Evolutionary conservation across 2,888 invertebrate genomes (phyloP), one percentile per base, ranked within the genome.

Genomic region (Temnothorax ravouxi): DNA sequence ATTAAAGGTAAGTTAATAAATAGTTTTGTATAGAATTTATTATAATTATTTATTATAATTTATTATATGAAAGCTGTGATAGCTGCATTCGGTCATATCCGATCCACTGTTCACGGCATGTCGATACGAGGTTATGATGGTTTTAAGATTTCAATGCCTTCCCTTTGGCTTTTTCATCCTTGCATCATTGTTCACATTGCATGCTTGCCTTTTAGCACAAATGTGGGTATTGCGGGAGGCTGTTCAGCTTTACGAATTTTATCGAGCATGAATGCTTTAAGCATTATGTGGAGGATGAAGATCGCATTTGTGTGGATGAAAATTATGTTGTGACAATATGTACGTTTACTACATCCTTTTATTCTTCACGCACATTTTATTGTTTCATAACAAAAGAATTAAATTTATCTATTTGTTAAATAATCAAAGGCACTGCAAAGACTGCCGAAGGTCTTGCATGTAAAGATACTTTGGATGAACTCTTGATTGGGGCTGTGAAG

Each of bases 251-350:
- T 11, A 41, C 21, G 1, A 41, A 64, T 64, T 64, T 64, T 41
- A 1, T 34, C 9, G 61, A 61, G 61, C 59, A 59, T 59, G 38
- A 62, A 38, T 62, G 62, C n/a, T 62, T 62, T 9, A 62, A 62
- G 2, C 15, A 29, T 59, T 59, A 59, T 59, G 15, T 18, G 15
- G 59, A 59, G 59, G 8, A 29, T 29, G 18, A 62, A n/a, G 62
- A 62, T 38, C 34, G n/a, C 9, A 62, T 38, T n/a, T 62, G n/a
- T 9, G n/a, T 62, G 3, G n/a, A 62, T n/a, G 62, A 62, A 9
- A 62, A 62, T 38, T 9, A 62, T 62, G 62, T 62, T 38, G 62
- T 62, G n/a, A 62, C 62, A 38, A 34, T 62, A 62, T 3, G 62
- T 62, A 62, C 9, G 62, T 62, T 34, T 62, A 5, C 59, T 59